These are phyloP conservation scores for Hemibates koningsi DNA, from an alignment of 2,113 vertebrate genomes.

Conservation along the genomic window DNA sequence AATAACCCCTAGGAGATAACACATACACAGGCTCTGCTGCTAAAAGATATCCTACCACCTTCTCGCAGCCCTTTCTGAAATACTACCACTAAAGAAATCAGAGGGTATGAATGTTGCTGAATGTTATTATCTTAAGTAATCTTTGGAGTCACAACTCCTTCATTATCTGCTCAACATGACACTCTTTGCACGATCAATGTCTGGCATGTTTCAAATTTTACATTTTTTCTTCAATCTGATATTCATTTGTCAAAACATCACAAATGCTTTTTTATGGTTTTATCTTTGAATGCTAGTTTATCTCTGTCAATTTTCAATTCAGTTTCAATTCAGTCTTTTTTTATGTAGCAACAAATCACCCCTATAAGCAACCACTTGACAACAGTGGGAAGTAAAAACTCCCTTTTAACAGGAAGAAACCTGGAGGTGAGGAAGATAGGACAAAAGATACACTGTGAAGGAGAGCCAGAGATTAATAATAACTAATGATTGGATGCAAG, in stretches of 20 bases:
- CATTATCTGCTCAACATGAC: background rate
- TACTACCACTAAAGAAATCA: background rate
- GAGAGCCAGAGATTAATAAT: background rate
- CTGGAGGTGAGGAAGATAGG: background rate
- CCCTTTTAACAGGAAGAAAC: background rate
- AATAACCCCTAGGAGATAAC: slow-evolving; percentile 13
- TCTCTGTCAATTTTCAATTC: background rate
- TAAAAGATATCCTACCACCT: background rate
- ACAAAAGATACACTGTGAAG: background rate
- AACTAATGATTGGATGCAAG: background rate
- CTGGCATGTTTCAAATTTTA: background rate
- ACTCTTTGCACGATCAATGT: background rate
- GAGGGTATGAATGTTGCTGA: background rate
- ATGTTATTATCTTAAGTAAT: background rate
- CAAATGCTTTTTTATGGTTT: background rate
- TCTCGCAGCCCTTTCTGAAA: background rate
- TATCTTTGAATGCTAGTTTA: background rate
- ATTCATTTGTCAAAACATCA: background rate
- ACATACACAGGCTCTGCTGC: slow-evolving; percentile 3
- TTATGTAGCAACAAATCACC: background rate
- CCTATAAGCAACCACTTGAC: background rate
- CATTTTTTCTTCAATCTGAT: background rate
- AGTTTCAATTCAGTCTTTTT: background rate
- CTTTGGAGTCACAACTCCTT: background rate
- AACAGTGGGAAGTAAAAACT: background rate